Evolutionary conservation across 2,797 vertebrate species (phyloP), one percentile per base, ranked within the genome.

Genomic region (Melopsittacus undulatus): DNA sequence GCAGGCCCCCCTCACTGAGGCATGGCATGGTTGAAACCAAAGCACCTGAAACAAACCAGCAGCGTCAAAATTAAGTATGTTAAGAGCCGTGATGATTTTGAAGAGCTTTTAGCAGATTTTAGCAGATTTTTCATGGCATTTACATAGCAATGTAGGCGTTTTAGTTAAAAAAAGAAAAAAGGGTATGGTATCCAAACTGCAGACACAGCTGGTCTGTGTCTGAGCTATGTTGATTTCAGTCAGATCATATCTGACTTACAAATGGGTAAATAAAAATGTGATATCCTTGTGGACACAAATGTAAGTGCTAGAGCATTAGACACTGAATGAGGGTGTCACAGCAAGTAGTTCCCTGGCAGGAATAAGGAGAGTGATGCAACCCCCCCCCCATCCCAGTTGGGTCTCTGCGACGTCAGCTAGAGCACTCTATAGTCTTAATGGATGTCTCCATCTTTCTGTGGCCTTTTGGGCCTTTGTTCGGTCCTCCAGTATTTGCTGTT

Each of bases 371-470:
- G 14, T 17, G 49, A 2, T 32, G 27, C 34, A 68, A 75, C 23
- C 45, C 42, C 36, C 36, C 36, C 19, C 22, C 34, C 7, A 2
- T n/a, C n/a, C 43, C 1, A 0, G 9, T 1, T 5, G 38, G 11
- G 15, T 73, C 13, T 79, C 51, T 68, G 52, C 1, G 13, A 29
- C 2, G 0, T 61, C 18, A 34, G 40, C 63, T 54, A 30, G 32
- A 72, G 15, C 45, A 40, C 9, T 46, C 32, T 79, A 38, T 43
- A 7, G 20, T 59, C 36, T 19, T 46, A 40, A 15, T 8, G 32
- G 32, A 2, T 2, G 0, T 49, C 43, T 90, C 17, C 56, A 59
- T 36, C 23, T 59, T 59, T 59, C 23, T 59, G n/a, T n/a, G 36
- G 16, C 46, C 13, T 73, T 27, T 56, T 49, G 2, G 59, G 23